Evolutionary conservation across 1,140 invertebrate genomes (phyloP), one percentile per base, ranked within the genome.

Genomic region (Megalonaias nervosa): DNA sequence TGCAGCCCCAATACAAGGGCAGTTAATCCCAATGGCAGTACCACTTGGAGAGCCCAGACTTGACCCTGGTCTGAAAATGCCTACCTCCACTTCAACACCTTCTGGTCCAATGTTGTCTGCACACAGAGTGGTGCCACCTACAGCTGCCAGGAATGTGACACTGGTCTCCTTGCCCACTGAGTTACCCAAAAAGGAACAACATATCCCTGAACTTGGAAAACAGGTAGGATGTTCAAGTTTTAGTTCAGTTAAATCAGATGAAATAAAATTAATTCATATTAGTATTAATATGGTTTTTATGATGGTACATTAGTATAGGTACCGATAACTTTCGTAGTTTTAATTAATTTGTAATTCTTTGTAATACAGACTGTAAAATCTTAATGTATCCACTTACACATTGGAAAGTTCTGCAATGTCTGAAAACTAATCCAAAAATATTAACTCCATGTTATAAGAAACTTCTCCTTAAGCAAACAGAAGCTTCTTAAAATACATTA

Each of bases 21-120:
- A 87, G 31, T 76, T 89, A 58, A 80, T 89, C 15, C 84, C 82
- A 19, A 88, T 89, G 85, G 88, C 88, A 31, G 82, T 89, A 13
- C 86, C 87, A 15, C 78, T 89, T 23, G 83, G 87, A 55, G 81
- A 80, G 23, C 88, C 88, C 23, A 79, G 86, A n/a, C 79, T 87
- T 74, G 85, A 88, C 4, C 71, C 81, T 31, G 87, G 88, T 21
- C 76, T 89, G 11, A 81, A 81, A 26, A 69, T 57, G 16, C 59
- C 48, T 15, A 26, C 67, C 11, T 57, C 70, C n/a, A 80, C 69
- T 70, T 58, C 77, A 48, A 60, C 74, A 58, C 70, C 71, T 60
- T 73, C 64, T 70, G 73, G 77, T 59, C 75, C 70, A 26, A n/a
- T 81, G 19, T 81, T 82, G 56, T 72, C 78, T 31, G 77, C 82